Evolutionary conservation across 2,113 vertebrate genomes (phyloP), one percentile per base, ranked within the genome.

Genomic region (Pelecanus crispus): DNA sequence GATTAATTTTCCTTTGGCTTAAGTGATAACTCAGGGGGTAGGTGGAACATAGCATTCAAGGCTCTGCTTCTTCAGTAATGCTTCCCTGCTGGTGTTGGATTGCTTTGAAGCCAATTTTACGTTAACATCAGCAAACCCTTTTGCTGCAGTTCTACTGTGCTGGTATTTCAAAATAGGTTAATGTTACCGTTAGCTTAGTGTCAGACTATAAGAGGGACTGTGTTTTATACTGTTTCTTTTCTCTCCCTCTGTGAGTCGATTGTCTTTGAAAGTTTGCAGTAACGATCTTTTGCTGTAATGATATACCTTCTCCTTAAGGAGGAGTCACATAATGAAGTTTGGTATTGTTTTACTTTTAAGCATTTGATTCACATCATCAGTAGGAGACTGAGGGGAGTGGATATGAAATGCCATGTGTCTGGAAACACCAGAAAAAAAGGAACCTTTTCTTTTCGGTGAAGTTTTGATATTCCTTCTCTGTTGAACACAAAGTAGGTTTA

Each of bases 221-320:
- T 65, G 40, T 45, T 86, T 75, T 81, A 16, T 75, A 55, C 32
- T 2, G 11, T 68, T 70, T 55, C 5, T 24, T 56, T 90, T 67
- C 15, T 53, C 25, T 78, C 21, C 55, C 42, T 61, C 9, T 22
- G 4, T 24, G 58, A 74, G 47, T 58, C 0, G 0, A 5, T 55
- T 63, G n/a, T 71, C n/a, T 68, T 56, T 66, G 38, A 11, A 70
- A 42, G 16, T 38, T 79, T 94, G 25, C 52, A 36, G 32, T 50
- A 63, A 58, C 38, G 26, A 11, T 53, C 49, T 59, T 77, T 72
- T 59, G 11, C 50, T 82, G n/a, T 34, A 44, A 9, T 66, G 19
- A 20, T 56, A 62, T 6, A 13, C 28, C 22, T 80, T 52, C 34
- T 84, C 29, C n/a, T 80, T 62, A 52, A 79, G 58, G 38, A 92